Evolutionary conservation across 2,113 vertebrate species (phyloP).

Genomic region (Lanius ludovicianus): DNA sequence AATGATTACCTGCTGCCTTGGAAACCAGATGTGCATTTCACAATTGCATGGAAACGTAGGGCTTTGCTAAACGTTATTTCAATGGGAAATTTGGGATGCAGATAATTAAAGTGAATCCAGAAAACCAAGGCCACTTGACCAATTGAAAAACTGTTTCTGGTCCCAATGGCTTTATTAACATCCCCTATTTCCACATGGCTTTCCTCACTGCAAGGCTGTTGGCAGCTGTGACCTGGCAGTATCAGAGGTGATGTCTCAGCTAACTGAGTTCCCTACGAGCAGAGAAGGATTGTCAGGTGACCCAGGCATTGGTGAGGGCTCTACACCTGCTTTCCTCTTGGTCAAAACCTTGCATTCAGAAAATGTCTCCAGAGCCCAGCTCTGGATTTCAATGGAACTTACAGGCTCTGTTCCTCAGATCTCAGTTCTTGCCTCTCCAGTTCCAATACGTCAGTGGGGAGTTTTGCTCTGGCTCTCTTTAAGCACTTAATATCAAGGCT

Average conservation of each 20-base stretch:
- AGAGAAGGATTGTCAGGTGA: not conserved
- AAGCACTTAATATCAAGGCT: not conserved
- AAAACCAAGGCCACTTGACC: not conserved
- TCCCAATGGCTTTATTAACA: not conserved
- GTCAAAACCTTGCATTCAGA: not conserved
- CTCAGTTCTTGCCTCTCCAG: not conserved
- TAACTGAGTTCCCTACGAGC: not conserved
- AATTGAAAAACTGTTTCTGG: not conserved
- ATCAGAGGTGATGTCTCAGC: not conserved
- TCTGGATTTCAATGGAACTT: not conserved
- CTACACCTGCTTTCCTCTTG: not conserved
- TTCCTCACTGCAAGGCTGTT: not conserved
- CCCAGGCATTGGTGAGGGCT: not conserved
- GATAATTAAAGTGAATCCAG: not conserved
- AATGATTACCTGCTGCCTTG: not conserved
- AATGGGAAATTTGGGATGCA: not conserved
- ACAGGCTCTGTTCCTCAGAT: not conserved
- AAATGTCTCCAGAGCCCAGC: not conserved
- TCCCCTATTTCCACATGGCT: not conserved
- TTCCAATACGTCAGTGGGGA: not conserved
- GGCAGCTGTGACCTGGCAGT: not conserved
- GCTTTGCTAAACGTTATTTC: not conserved
- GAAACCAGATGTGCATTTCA: not conserved
- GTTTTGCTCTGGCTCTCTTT: not conserved
- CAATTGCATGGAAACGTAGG: not conserved